Evolutionary conservation across 2,888 invertebrate species (phyloP).

Genomic region (Halictus ligatus): DNA sequence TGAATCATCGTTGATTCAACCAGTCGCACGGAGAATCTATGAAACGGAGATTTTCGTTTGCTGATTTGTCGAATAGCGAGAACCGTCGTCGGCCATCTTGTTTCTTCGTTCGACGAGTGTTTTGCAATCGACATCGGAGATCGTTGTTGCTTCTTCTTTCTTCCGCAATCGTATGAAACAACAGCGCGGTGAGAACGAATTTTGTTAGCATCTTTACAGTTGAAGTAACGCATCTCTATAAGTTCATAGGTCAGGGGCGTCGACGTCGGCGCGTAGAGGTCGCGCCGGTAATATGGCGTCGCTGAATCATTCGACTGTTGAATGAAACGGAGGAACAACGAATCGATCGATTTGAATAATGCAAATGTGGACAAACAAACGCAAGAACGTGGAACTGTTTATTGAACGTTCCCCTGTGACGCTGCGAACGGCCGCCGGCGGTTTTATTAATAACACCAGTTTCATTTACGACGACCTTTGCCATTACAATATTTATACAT

Average conservation of each 20-base stretch:
- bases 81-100: background rate
- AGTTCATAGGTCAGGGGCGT: background rate
- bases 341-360: conserved; percentile 4
- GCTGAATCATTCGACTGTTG: background rate
- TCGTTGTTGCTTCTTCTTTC: background rate
- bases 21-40: background rate
- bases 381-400: background rate
- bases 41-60: too few relatives aligned
- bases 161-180: background rate
- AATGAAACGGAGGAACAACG: background rate
- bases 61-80: background rate
- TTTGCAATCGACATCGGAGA: background rate
- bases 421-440: background rate
- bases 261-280: background rate
- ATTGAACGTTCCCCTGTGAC: background rate
- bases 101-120: background rate
- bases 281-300: background rate
- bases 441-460: conserved; percentile 12
- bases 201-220: background rate
- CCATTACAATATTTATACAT: conserved; percentile 15
- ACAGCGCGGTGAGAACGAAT: background rate
- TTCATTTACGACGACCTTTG: conserved; percentile 3
- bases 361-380: background rate
- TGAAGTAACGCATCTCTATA: background rate
- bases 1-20: background rate